Conservation (phyloP, 2,797 vertebrate species). For the Pygocentrus nattereri region DNA sequence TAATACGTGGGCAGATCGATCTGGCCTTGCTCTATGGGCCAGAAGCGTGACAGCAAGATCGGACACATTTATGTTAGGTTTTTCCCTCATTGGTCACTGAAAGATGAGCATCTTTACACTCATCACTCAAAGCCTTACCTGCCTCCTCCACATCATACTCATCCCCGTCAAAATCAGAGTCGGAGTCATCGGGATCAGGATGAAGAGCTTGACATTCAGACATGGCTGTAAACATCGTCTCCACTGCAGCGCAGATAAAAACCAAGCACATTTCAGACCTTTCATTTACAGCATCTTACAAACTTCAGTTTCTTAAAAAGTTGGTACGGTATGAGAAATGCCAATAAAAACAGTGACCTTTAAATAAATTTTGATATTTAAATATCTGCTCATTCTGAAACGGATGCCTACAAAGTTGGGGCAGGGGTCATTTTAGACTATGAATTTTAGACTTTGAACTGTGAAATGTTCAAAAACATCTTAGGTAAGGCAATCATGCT, state of each 20-base stretch:
- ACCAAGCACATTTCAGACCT: slow-evolving; percentile 24
- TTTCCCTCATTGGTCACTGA: too few species aligned
- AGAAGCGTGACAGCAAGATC: not conserved
- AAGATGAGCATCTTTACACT: not conserved
- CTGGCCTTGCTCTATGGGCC: slow-evolving; percentile 85
- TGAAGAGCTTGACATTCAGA: slow-evolving; percentile 96
- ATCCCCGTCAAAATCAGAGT: slow-evolving; percentile 92
- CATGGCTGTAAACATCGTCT: slow-evolving; percentile 93
- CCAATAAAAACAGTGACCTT: too few species aligned
- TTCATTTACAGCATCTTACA: too few species aligned
- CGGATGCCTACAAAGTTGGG: too few species aligned
- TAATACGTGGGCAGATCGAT: slow-evolving; percentile 90
- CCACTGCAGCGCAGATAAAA: slow-evolving; percentile 80
- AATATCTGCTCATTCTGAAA: too few species aligned
- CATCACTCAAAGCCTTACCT: slow-evolving; percentile 73
- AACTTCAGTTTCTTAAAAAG: too few species aligned
- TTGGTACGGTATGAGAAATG: too few species aligned
- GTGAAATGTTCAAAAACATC: too few species aligned
- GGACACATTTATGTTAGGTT: not conserved
- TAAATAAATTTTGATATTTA: too few species aligned
- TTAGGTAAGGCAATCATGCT: too few species aligned
- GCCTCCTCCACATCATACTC: slow-evolving; percentile 94
- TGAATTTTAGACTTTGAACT: too few species aligned
- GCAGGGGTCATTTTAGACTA: too few species aligned
- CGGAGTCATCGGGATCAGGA: slow-evolving; percentile 91